Evolutionary conservation across 2,888 invertebrate genomes (phyloP).

Genomic region (Lampropteryx suffumata): DNA sequence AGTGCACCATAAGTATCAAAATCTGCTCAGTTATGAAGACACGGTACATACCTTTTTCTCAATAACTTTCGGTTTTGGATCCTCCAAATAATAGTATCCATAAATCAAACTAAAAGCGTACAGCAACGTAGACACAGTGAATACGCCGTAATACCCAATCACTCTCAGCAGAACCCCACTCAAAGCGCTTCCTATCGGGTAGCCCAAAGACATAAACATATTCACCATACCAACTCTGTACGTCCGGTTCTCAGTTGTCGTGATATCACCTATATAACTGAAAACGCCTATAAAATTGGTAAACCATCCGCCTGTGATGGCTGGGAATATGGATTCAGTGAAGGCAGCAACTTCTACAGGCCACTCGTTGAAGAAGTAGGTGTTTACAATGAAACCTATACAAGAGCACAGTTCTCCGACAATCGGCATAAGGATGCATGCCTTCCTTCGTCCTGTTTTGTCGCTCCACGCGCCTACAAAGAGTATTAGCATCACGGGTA

Average conservation of each 20-base stretch:
- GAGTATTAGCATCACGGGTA: conserved; percentile 91
- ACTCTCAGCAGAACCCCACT: conserved; percentile 89
- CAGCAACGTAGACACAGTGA: conserved; percentile 87
- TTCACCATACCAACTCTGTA: conserved; percentile 93
- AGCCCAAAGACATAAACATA: conserved; percentile 92
- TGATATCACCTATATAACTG: conserved; percentile 94
- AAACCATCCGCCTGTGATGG: conserved; percentile 92
- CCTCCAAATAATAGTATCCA: conserved; percentile 87
- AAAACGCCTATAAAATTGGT: conserved; percentile 94
- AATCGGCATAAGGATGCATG: conserved; percentile 91
- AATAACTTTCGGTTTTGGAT: conserved; percentile 70
- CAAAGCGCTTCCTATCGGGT: conserved; percentile 93
- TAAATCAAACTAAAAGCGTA: conserved; percentile 89
- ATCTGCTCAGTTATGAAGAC: not conserved
- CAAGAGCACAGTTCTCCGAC: conserved; percentile 91
- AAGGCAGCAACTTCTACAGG: conserved; percentile 91
- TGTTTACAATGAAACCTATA: conserved; percentile 89
- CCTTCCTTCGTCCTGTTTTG: conserved; percentile 86
- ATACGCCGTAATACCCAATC: conserved; percentile 92
- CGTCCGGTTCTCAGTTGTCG: conserved; percentile 90
- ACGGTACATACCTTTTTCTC: conserved; percentile 41
- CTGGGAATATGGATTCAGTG: conserved; percentile 91
- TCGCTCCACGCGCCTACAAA: conserved; percentile 93
- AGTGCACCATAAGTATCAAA: too few relatives aligned
- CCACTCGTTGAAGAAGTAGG: conserved; percentile 89